Base-by-base conservation (phyloP, 2,888 invertebrate genomes). In the Neoaliturus tenellus region DNA sequence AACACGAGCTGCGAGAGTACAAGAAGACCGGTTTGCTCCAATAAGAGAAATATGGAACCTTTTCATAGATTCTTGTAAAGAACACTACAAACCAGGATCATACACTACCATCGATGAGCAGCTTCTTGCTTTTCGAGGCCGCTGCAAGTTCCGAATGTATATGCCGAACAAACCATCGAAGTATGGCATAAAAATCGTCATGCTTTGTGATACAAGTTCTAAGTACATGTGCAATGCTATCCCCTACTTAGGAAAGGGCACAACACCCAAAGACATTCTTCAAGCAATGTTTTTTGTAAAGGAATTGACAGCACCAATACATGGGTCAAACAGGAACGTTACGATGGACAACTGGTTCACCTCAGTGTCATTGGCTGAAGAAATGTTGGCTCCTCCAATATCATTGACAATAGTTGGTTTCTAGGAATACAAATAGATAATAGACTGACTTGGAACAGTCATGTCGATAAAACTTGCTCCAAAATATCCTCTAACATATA, bases 41-140 rank as follows among this genome's bases (percentile, higher is more conserved):
- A 84, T 89, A 44, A 75, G 88, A 86, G 87, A 88, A 75, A 81
- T 89, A 71, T 89, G 88, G 88, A 83, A 87, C 12, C 17, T 83
- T 8, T 88, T 88, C 48, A 81, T 87, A 35, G 55, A 55, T 10
- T 86, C 87, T 58, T 87, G 88, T 67, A 71, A 33, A 33, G 41
- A 78, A 20, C 62, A 84, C 71, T 84, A 58, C 73, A 69, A 67
- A 23, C 87, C 87, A 0, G 82, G 85, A 14, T 51, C 83, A 67
- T 85, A 86, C 82, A 78, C 84, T 8, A 82, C 85, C 20, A 84
- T 85, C 55, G 84, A 84, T 73, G 83, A 86, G 58, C 85, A 85
- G 39, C 71, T 85, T 8, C 58, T 84, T 31, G 33, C 58, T 20
- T 83, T 83, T 67, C 80, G 86, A 12, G 88, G 87, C 6, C 69